Conservation (phyloP, 2,888 invertebrate species). For the Chirona hameri region DNA sequence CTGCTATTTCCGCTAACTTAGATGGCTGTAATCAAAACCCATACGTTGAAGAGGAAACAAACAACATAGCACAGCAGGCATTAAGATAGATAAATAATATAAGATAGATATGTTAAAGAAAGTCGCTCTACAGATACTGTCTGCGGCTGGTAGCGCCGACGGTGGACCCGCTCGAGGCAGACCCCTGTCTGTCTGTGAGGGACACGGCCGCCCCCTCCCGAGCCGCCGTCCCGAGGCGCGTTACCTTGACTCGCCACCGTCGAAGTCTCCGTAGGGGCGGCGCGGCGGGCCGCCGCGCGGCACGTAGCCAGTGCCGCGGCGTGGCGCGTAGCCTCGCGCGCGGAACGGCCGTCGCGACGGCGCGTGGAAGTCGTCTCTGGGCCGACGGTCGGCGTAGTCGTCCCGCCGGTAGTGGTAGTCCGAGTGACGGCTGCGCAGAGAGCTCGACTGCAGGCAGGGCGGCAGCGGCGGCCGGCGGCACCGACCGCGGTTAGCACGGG, state of each 20-base stretch:
- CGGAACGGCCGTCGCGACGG: constrained; percentile 7
- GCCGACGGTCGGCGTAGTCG: not conserved
- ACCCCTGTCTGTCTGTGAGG: not conserved
- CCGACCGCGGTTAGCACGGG: not conserved
- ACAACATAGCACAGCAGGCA: too few relatives aligned
- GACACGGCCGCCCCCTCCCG: not conserved
- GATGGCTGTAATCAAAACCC: too few relatives aligned
- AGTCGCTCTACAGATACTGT: not conserved
- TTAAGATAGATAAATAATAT: too few relatives aligned
- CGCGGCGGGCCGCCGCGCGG: constrained; percentile 8
- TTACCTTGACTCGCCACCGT: not conserved
- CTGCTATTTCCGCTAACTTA: too few relatives aligned
- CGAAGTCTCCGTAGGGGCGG: not conserved
- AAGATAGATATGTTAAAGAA: too few relatives aligned
- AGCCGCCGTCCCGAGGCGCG: not conserved
- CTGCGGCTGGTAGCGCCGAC: not conserved
- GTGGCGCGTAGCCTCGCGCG: constrained; percentile 9
- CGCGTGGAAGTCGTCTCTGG: not conserved
- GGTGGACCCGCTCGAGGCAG: not conserved
- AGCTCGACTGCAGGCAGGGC: not conserved
- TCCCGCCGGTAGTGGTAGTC: not conserved
- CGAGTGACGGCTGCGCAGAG: not conserved
- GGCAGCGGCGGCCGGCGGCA: not conserved
- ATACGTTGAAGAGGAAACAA: too few relatives aligned
- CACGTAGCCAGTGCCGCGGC: constrained; percentile 9